phyloP scores from a whole-genome alignment of 2,113 vertebrate genomes.

The Dunckerocampus dactyliophorus region DNA sequence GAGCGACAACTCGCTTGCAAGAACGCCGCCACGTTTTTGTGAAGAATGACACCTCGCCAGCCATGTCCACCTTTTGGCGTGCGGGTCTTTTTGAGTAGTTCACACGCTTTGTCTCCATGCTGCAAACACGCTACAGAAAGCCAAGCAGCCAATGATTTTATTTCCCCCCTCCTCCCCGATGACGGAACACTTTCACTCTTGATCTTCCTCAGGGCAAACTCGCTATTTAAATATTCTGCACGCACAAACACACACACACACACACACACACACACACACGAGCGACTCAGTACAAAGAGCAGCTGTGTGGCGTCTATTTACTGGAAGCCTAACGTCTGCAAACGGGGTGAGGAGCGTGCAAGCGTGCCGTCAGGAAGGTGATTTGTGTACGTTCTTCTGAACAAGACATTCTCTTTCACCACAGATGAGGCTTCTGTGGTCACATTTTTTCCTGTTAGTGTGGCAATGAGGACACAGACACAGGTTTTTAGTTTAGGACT shows the following conservation, averaged over 20 bases:
- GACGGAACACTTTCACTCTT: constrained; percentile 47
- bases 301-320: constrained; percentile 37
- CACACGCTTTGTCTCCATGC: constrained; percentile 1
- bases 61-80: not conserved
- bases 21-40: not conserved
- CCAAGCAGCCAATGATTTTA: constrained; percentile 20
- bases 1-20: constrained; percentile 7
- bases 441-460: no score
- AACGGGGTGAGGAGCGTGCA: not conserved
- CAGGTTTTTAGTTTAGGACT: no score
- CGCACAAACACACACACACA: constrained; percentile 22
- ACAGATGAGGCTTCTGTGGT: not conserved
- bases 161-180: constrained; percentile 6
- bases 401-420: not conserved
- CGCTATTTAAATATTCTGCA: constrained; percentile 63
- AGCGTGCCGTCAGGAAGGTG: not conserved
- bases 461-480: no score
- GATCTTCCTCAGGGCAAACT: constrained; percentile 45
- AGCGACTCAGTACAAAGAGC: constrained; percentile 29
- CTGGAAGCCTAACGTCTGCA: constrained; percentile 9
- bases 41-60: not conserved
- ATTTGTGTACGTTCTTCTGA: not conserved
- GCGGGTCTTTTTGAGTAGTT: not conserved
- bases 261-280: constrained; percentile 18
- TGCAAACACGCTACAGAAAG: constrained; percentile 29